These are phyloP conservation scores for Tholera decimalis DNA, from an alignment of 2,888 invertebrate species.

Conservation along the genomic window DNA sequence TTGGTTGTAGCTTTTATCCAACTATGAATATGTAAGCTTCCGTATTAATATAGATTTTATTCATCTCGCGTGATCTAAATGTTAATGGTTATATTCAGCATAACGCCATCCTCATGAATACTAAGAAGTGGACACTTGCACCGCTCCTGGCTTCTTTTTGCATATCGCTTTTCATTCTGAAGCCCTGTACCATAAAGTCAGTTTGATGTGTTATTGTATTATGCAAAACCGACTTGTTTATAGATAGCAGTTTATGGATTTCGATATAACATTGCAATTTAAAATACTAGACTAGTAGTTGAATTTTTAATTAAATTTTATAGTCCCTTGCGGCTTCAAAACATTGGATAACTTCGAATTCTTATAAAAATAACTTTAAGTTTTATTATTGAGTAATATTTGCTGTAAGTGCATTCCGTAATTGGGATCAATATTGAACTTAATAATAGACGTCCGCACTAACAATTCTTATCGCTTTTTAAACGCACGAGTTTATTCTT, in stretches of 20 bases:
- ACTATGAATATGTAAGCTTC: slow-evolving; percentile 64
- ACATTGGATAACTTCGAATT: slow-evolving; percentile 54
- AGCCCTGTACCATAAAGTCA: slow-evolving; percentile 72
- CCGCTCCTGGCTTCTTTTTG: slow-evolving; percentile 81
- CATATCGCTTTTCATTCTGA: slow-evolving; percentile 73
- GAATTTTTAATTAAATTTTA: slow-evolving; percentile 66
- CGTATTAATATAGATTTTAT: slow-evolving; percentile 62
- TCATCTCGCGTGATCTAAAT: slow-evolving; percentile 63
- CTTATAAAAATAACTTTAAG: slow-evolving; percentile 45
- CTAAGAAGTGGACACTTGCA: slow-evolving; percentile 79
- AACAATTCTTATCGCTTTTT: slow-evolving; percentile 11
- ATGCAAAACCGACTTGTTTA: slow-evolving; percentile 78
- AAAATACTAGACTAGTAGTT: slow-evolving; percentile 63
- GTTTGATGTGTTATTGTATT: slow-evolving; percentile 79
- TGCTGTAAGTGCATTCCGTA: slow-evolving; percentile 25
- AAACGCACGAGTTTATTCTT: background rate
- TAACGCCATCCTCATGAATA: slow-evolving; percentile 83
- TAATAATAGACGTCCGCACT: background rate
- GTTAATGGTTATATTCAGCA: slow-evolving; percentile 68
- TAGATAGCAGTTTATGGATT: slow-evolving; percentile 67
- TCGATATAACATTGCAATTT: slow-evolving; percentile 64
- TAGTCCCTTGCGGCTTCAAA: slow-evolving; percentile 53
- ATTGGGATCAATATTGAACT: slow-evolving; percentile 46
- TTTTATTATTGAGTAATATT: slow-evolving; percentile 50
- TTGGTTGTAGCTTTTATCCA: slow-evolving; percentile 40